These are phyloP conservation scores for Pteromalus puparum DNA, from an alignment of 1,140 invertebrate species.

Conservation along the genomic window DNA sequence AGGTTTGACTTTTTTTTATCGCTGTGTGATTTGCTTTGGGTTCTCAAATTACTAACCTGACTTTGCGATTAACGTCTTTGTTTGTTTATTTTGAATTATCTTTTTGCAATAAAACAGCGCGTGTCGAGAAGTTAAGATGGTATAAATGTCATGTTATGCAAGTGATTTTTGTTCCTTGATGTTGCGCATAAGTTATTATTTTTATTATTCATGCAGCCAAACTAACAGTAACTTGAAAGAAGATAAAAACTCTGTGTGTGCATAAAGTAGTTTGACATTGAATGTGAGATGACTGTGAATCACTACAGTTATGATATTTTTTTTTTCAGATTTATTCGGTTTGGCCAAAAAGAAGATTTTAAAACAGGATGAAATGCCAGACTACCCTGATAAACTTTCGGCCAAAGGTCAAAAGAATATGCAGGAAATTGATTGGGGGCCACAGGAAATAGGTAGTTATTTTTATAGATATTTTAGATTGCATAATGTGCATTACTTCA, in stretches of 20 bases:
- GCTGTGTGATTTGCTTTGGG: background rate
- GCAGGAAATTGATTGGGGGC: slow-evolving; percentile 76
- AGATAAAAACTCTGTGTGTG: background rate
- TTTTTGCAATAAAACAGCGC: background rate
- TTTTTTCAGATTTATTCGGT: slow-evolving; percentile 84
- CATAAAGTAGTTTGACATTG: background rate
- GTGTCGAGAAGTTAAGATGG: background rate
- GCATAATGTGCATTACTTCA: background rate
- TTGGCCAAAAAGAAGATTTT: slow-evolving; percentile 93
- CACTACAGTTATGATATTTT: background rate
- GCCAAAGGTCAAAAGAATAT: slow-evolving; percentile 55
- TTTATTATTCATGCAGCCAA: background rate
- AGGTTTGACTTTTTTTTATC: slow-evolving; percentile 75
- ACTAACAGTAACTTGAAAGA: background rate
- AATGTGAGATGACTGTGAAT: background rate
- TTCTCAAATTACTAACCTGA: background rate
- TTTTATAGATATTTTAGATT: slow-evolving; percentile 28
- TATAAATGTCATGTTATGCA: background rate
- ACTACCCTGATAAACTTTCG: slow-evolving; percentile 74
- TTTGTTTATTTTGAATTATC: background rate
- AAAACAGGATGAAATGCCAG: slow-evolving; percentile 83
- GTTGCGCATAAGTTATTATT: no score
- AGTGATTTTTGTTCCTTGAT: background rate
- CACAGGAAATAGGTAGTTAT: slow-evolving; percentile 78
- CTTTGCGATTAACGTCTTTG: background rate